These are phyloP conservation scores for Ectemnius continuus DNA, from an alignment of 2,888 invertebrate genomes.

Conservation along the genomic window DNA sequence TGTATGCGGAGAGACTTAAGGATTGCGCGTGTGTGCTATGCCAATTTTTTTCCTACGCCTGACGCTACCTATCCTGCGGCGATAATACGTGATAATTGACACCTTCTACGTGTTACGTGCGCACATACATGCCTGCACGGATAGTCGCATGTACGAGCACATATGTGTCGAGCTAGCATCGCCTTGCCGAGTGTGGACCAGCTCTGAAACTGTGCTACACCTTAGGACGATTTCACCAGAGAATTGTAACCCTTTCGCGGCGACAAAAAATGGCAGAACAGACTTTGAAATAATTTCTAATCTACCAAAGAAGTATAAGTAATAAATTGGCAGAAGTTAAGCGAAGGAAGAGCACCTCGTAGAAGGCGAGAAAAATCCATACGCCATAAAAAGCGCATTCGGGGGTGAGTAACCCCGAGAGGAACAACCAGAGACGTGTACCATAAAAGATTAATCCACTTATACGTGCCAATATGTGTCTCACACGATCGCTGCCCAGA, in stretches of 20 bases:
- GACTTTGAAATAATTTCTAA: neutral
- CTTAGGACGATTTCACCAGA: slow-evolving; percentile 35
- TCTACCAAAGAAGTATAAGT: neutral
- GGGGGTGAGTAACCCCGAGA: slow-evolving; percentile 31
- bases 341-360: neutral
- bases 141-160: slow-evolving; percentile 11
- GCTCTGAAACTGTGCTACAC: slow-evolving; percentile 47
- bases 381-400: slow-evolving; percentile 11
- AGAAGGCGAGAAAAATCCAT: neutral
- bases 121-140: slow-evolving; percentile 37
- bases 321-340: neutral
- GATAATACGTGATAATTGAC: slow-evolving; percentile 75
- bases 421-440: neutral
- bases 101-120: slow-evolving; percentile 64
- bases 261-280: neutral
- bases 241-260: slow-evolving; percentile 2
- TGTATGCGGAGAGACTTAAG: neutral
- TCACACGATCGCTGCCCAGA: neutral
- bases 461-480: slow-evolving; percentile 41
- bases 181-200: slow-evolving; percentile 30
- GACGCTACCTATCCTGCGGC: slow-evolving; percentile 63
- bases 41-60: slow-evolving; percentile 52
- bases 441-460: slow-evolving; percentile 30
- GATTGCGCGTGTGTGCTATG: slow-evolving; percentile 35
- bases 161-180: slow-evolving; percentile 31